phyloP scores from a whole-genome alignment of 2,888 invertebrate species.

The Herminia tarsipennalis region DNA sequence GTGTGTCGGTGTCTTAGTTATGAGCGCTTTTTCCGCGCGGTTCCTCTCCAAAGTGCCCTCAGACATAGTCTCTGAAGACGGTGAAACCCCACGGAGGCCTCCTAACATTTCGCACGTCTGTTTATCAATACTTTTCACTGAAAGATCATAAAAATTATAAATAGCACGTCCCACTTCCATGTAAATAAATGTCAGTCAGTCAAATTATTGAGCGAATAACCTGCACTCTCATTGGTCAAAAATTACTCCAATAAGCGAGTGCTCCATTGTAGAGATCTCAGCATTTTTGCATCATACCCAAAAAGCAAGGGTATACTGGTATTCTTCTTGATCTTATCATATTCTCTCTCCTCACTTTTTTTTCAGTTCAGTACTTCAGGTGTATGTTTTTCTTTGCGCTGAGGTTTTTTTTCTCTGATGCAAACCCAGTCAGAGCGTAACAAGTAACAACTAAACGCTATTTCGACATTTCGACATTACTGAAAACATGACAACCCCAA shows the following conservation, averaged over 20 bases:
- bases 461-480: slow-evolving; percentile 25
- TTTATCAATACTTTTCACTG: slow-evolving; percentile 39
- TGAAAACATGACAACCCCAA: slow-evolving; percentile 58
- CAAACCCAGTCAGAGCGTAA: too few species aligned
- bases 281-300: too few species aligned
- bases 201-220: slow-evolving; percentile 76
- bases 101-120: slow-evolving; percentile 56
- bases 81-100: slow-evolving; percentile 70
- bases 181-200: slow-evolving; percentile 51
- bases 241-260: slow-evolving; percentile 45
- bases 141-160: slow-evolving; percentile 61
- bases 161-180: slow-evolving; percentile 60
- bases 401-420: neutral
- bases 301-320: too few species aligned
- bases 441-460: slow-evolving; percentile 23
- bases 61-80: slow-evolving; percentile 75
- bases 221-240: slow-evolving; percentile 53
- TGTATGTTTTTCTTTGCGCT: neutral
- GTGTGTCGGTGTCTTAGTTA: slow-evolving; percentile 70
- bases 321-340: too few species aligned
- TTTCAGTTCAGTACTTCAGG: too few species aligned
- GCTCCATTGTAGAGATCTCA: neutral
- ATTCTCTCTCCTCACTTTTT: too few species aligned
- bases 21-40: slow-evolving; percentile 73
- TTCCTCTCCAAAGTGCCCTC: slow-evolving; percentile 72